Base-by-base conservation (phyloP, 2,113 vertebrate genomes). In the Gracilinanus agilis region DNA sequence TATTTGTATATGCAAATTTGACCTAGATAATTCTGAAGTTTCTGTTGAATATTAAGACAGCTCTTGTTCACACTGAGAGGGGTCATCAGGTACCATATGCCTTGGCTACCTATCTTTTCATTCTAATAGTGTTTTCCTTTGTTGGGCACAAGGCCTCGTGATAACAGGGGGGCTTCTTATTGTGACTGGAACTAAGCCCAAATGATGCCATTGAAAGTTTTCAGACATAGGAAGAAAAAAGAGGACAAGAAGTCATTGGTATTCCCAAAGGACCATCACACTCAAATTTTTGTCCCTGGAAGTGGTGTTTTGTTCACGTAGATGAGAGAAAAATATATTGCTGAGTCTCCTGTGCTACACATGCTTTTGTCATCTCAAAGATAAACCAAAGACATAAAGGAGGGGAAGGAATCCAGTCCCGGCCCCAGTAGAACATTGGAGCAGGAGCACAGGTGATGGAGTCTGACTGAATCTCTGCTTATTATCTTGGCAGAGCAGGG, bases 141-240 rank as follows among this genome's bases (percentile, higher is more conserved):
- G 44, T 53, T 90, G 27, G 11, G 44, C 75, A 40, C 40, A 94
- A 93, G 23, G 89, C 27, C 9, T 34, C 61, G 54, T 44, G 88
- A 92, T 92, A 93, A 24, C 44, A 93, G 34, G 27, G 24, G 83
- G n/a, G 88, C 61, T 53, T 91, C 93, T 91, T 83, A 16, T 3
- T 95, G 88, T 83, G 55, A 75, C 88, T 90, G 90, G 88, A 94
- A 91, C 1, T 9, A 93, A 94, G 5, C 92, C 11, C 92, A 91
- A 93, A 89, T 89, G 23, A 89, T 44, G 90, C 0, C 34, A 40
- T 2, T 55, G 54, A 75, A 90, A 90, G 24, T 56, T 94, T 54
- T 55, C 10, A 92, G 56, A 95, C n/a, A 95, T 11, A 94, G 90
- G 49, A 95, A 95, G 83, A 93, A 40, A n/a, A 93, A 97, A 96